These are phyloP conservation scores for Dioctria rufipes DNA, from an alignment of 2,888 invertebrate genomes.

Conservation along the genomic window DNA sequence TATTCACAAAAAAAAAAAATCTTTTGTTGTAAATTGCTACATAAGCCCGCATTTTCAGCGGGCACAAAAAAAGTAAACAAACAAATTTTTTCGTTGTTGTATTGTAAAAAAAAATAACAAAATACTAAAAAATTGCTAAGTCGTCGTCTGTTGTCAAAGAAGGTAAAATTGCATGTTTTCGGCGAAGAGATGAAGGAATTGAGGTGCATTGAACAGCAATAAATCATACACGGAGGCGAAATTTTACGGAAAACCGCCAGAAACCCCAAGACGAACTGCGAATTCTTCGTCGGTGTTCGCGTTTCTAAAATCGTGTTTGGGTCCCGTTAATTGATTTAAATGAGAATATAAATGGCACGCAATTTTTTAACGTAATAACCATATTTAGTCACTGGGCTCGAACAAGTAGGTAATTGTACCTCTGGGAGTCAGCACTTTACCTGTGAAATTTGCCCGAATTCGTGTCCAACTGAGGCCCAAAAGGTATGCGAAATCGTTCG, in stretches of 20 bases:
- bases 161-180: constrained; percentile 39
- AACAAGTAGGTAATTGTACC: constrained; percentile 49
- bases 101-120: not conserved
- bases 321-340: constrained; percentile 59
- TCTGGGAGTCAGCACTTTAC: constrained; percentile 35
- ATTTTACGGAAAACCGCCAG: constrained; percentile 23
- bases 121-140: constrained; percentile 14
- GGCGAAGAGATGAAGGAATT: not conserved
- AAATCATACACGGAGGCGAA: constrained; percentile 47
- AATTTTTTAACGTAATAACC: constrained; percentile 55
- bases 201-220: constrained; percentile 40
- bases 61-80: constrained; percentile 8
- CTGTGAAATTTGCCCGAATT: constrained; percentile 18
- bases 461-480: not conserved
- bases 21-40: constrained; percentile 33
- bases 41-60: not conserved
- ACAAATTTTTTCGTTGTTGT: constrained; percentile 3
- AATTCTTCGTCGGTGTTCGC: constrained; percentile 39
- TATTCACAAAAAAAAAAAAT: not conserved
- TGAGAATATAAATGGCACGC: constrained; percentile 59
- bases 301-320: constrained; percentile 50
- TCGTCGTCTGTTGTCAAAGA: constrained; percentile 32
- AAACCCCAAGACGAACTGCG: constrained; percentile 36
- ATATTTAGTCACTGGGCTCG: constrained; percentile 42
- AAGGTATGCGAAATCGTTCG: not conserved